These are phyloP conservation scores for Chrysoperla carnea DNA, from an alignment of 1,140 invertebrate species.

Conservation along the genomic window DNA sequence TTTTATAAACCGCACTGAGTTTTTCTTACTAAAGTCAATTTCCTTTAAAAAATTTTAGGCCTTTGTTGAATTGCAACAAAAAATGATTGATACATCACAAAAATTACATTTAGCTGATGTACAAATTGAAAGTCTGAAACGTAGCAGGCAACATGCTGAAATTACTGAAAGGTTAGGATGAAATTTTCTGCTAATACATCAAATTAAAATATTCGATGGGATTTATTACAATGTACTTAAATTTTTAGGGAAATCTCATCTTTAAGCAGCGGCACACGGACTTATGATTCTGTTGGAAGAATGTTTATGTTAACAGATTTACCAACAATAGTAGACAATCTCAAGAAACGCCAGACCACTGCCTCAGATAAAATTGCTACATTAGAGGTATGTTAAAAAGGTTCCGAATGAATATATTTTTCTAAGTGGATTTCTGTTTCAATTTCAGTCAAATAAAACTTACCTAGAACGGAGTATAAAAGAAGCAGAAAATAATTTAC, in stretches of 20 bases:
- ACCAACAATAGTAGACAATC: conserved; percentile 38
- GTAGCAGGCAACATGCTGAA: conserved; percentile 47
- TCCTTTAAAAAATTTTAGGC: conserved; percentile 29
- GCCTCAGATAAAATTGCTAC: conserved; percentile 54
- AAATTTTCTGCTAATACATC: neutral
- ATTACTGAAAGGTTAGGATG: conserved; percentile 40
- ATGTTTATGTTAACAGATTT: conserved; percentile 66
- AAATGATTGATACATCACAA: conserved; percentile 62
- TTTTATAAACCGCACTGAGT: too few species aligned
- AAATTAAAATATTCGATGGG: neutral
- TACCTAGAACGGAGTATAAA: conserved; percentile 63
- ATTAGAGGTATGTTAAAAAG: conserved; percentile 21
- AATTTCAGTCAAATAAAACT: conserved; percentile 43
- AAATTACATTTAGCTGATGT: conserved; percentile 62
- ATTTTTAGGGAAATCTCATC: conserved; percentile 19
- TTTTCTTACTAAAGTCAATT: too few species aligned
- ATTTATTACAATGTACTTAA: conserved; percentile 1
- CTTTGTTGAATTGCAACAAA: conserved; percentile 67
- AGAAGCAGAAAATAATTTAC: conserved; percentile 67
- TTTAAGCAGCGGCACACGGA: conserved; percentile 14
- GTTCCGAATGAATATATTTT: neutral
- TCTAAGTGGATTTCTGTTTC: neutral
- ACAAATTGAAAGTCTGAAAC: conserved; percentile 54
- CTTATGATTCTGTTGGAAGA: conserved; percentile 62
- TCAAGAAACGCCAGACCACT: conserved; percentile 37